A percentile compares a stretch with the other conserved stretches of the same genome.
These are phyloP conservation scores for Cygnus buccinator DNA, from an alignment of 2,113 vertebrate species.

Conservation along the genomic window DNA sequence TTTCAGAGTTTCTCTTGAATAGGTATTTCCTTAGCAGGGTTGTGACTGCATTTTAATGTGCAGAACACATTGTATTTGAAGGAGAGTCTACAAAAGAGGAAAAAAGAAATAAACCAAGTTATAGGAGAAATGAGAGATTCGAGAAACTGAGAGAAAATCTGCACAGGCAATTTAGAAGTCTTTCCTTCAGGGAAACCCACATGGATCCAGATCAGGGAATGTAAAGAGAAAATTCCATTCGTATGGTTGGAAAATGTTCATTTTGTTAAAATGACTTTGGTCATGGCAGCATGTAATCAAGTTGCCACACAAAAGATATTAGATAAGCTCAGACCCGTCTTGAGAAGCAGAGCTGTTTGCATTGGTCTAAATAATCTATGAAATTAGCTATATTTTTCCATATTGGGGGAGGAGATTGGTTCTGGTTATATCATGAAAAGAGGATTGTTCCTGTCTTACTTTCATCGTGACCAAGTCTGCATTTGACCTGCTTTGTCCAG, in stretches of 20 bases:
- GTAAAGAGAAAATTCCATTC: not conserved
- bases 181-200: not conserved
- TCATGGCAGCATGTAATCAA: not conserved
- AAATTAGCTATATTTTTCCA: not conserved
- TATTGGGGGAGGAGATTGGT: not conserved
- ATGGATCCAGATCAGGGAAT: rapidly evolving
- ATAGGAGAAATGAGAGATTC: not conserved
- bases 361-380: not conserved
- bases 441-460: not conserved
- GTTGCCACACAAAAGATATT: not conserved
- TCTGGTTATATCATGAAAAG: not conserved
- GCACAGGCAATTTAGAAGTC: not conserved
- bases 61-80: not conserved
- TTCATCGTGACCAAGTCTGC: not conserved
- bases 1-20: not conserved
- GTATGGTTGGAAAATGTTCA: not conserved
- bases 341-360: not conserved
- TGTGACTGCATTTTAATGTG: not conserved
- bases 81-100: not conserved
- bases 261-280: not conserved
- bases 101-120: not conserved
- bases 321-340: not conserved
- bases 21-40: not conserved
- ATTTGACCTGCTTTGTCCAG: not conserved
- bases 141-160: not conserved